Conservation (phyloP, 2,797 vertebrate species). For the Eurystomus glaucurus region DNA sequence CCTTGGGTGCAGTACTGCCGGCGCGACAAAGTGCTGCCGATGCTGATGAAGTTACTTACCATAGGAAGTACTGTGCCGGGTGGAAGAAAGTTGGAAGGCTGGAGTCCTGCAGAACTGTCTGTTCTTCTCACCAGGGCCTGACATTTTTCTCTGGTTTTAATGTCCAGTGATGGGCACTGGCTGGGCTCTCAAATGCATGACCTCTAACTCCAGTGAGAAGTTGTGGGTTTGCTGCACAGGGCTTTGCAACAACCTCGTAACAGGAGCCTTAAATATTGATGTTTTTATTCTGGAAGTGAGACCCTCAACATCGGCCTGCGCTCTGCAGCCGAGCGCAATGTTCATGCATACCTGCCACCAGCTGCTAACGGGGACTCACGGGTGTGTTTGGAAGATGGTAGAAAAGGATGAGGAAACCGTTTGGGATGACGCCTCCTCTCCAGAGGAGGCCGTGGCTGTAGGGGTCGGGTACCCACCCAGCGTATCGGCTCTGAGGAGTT, state of each 20-base stretch:
- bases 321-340: not conserved
- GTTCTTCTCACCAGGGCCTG: not conserved
- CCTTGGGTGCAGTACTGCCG: not conserved
- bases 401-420: not conserved
- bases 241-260: not conserved
- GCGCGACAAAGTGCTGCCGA: not conserved
- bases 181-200: not conserved
- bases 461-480: not conserved
- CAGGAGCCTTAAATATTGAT: not conserved
- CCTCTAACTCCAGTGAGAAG: not conserved
- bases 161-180: not conserved
- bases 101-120: not conserved
- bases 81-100: not conserved
- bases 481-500: not conserved
- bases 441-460: not conserved
- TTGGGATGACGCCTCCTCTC: not conserved
- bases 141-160: not conserved
- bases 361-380: not conserved
- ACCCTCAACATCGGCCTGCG: not conserved
- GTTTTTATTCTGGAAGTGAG: not conserved
- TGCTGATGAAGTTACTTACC: not conserved
- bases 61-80: not conserved
- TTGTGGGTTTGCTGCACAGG: not conserved
- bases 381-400: not conserved
- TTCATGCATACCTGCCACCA: not conserved